Evolutionary conservation across 2,113 vertebrate genomes (phyloP).

Genomic region (Gorsachius goisagi): DNA sequence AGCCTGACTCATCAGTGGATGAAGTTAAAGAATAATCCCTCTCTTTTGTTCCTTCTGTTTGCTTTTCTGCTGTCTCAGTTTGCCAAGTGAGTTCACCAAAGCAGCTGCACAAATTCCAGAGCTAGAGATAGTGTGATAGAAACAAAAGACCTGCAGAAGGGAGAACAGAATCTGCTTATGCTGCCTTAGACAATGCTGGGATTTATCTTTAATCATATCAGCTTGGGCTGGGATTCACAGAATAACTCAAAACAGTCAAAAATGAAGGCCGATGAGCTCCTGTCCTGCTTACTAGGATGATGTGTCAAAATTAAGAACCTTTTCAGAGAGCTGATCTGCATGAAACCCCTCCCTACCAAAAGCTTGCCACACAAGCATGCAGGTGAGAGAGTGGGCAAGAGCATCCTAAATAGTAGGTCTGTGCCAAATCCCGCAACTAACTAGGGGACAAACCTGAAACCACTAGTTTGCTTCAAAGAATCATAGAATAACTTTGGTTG

Average conservation of each 20-base stretch:
- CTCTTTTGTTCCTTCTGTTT: not conserved
- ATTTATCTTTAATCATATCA: not conserved
- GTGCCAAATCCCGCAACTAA: not conserved
- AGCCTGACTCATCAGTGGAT: not conserved
- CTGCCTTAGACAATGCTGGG: not conserved
- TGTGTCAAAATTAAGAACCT: not conserved
- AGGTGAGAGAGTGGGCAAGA: not conserved
- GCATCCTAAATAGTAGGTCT: not conserved
- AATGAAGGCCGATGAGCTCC: not conserved
- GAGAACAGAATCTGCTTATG: not conserved
- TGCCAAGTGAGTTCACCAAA: not conserved
- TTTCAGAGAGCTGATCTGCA: not conserved
- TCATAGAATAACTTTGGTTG: no score
- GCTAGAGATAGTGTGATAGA: not conserved
- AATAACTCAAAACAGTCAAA: not conserved
- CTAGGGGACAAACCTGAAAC: not conserved
- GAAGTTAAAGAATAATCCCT: not conserved
- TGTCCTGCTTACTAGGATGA: not conserved
- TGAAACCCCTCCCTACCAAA: not conserved
- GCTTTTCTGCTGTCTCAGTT: not conserved
- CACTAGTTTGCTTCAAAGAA: not conserved
- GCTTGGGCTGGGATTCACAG: not conserved
- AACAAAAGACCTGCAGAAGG: not conserved
- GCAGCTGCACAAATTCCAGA: not conserved
- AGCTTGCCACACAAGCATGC: not conserved